Evolutionary conservation across 2,888 invertebrate species (phyloP).

Genomic region (Tortrix viridana): DNA sequence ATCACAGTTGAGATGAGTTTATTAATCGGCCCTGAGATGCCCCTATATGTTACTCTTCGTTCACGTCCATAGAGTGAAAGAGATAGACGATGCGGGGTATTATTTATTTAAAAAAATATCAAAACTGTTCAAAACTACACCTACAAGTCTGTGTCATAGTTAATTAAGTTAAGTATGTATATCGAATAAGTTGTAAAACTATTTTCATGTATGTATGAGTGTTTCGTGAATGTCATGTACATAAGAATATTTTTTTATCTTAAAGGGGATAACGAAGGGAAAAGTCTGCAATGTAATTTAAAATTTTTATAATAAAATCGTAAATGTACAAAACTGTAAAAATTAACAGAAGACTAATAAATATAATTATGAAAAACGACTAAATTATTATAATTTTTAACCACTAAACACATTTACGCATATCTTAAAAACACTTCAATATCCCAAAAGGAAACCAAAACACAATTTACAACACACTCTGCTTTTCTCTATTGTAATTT

Average conservation of each 20-base stretch:
- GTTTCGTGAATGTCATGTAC: slow-evolving; percentile 14
- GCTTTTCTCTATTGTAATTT: background rate
- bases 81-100: too few relatives aligned
- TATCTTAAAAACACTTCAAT: too few relatives aligned
- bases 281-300: slow-evolving; percentile 35
- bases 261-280: slow-evolving; percentile 25
- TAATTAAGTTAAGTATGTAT: too few relatives aligned
- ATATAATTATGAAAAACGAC: slow-evolving; percentile 10
- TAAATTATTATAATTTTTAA: background rate
- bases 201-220: too few relatives aligned
- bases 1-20: too few relatives aligned
- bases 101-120: too few relatives aligned
- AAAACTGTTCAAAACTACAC: too few relatives aligned
- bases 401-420: background rate
- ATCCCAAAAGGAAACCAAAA: background rate
- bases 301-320: slow-evolving; percentile 11
- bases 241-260: slow-evolving; percentile 19
- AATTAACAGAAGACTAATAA: slow-evolving; percentile 19
- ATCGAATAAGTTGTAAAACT: too few relatives aligned
- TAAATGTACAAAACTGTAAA: slow-evolving; percentile 26
- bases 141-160: too few relatives aligned
- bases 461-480: background rate
- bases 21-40: too few relatives aligned
- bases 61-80: too few relatives aligned
- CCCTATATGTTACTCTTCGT: too few relatives aligned